Percentiles rank a stretch among this genome's conserved stretches.
phyloP scores from a whole-genome alignment of 2,113 vertebrate species.

The Trachemys scripta region DNA sequence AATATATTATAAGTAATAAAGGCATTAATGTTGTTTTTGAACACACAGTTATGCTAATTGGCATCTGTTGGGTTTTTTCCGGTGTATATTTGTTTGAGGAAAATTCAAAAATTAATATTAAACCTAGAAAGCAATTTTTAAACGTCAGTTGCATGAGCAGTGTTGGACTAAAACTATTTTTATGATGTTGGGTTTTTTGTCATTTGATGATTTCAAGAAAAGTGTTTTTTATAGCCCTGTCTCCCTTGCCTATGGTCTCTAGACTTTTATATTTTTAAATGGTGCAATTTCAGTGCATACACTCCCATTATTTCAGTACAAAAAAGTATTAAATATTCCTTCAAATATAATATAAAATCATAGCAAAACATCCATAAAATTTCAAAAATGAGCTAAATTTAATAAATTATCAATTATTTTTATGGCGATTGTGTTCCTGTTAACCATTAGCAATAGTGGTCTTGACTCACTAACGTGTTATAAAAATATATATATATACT shows the following conservation, averaged over 20 bases:
- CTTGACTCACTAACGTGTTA: neutral
- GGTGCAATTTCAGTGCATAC: neutral
- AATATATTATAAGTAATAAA: conserved; percentile 86
- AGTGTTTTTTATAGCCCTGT: fast-evolving
- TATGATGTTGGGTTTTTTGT: neutral
- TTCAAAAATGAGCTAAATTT: neutral
- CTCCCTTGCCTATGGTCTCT: neutral
- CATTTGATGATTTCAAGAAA: neutral
- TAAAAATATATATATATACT: too few relatives aligned
- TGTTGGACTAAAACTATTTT: neutral
- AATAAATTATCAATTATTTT: neutral
- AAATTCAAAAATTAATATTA: conserved; percentile 54
- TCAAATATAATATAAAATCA: neutral
- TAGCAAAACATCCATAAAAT: neutral
- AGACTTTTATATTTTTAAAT: neutral
- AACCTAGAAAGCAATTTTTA: neutral
- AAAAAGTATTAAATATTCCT: neutral
- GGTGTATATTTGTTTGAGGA: conserved; percentile 27
- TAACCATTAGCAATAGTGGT: neutral
- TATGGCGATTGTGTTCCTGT: neutral
- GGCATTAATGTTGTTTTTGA: conserved; percentile 83
- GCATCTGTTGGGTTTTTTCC: conserved; percentile 79
- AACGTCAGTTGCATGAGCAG: neutral
- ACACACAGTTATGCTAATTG: conserved; percentile 83
- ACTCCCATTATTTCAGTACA: fast-evolving